These are phyloP conservation scores for Apis mellifera DNA, from an alignment of 1,140 invertebrate species.

Conservation along the genomic window Amel_HAv3.1 CM009936.2:3721001-3721500, in stretches of 20 bases:
- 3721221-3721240: background rate
- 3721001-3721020: too few relatives aligned
- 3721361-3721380: background rate
- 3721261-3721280: background rate
- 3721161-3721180: background rate
- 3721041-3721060: too few relatives aligned
- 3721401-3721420: background rate
- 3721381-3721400: background rate
- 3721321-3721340: background rate
- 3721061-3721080: too few relatives aligned
- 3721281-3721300: background rate
- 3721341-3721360: too few relatives aligned
- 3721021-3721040: too few relatives aligned
- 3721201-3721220: background rate
- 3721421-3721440: background rate
- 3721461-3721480: slow-evolving; percentile 1
- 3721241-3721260: background rate
- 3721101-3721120: too few relatives aligned
- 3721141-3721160: too few relatives aligned
- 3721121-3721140: too few relatives aligned
- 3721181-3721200: background rate
- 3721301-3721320: background rate
- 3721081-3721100: too few relatives aligned
- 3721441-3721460: slow-evolving; percentile 22
- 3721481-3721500: slow-evolving; percentile 6